phyloP scores from a whole-genome alignment of 1,140 invertebrate species.

The Mya arenaria region DNA sequence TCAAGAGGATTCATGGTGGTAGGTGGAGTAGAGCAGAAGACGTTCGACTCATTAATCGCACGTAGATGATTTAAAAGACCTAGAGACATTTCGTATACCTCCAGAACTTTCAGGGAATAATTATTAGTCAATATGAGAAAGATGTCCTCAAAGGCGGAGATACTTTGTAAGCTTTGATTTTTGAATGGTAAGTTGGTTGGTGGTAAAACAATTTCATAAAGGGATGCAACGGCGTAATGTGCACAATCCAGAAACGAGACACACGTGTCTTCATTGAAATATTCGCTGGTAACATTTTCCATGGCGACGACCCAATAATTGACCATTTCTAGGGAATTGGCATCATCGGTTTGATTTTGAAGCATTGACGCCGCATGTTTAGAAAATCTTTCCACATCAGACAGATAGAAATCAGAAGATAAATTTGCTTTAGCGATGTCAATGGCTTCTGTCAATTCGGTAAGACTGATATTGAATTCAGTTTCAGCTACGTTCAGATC shows the following conservation, averaged over 20 bases:
- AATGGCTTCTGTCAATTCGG: not conserved
- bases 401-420: not conserved
- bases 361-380: not conserved
- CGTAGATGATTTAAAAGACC: not conserved
- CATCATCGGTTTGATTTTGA: not conserved
- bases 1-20: not conserved
- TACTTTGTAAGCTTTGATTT: conserved; percentile 1
- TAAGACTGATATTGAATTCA: conserved; percentile 14
- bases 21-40: conserved; percentile 34
- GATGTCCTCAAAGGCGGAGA: not conserved
- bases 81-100: not conserved
- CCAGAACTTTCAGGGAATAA: not conserved
- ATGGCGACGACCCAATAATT: conserved; percentile 25
- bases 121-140: conserved; percentile 8
- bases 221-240: not conserved
- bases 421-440: not conserved
- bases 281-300: conserved; percentile 2
- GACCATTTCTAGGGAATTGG: not conserved
- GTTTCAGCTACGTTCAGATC: not conserved
- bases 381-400: not conserved
- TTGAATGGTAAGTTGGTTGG: not conserved
- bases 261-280: conserved; percentile 18
- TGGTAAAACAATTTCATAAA: conserved; percentile 22
- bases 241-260: conserved; percentile 22
- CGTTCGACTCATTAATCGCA: not conserved